These are phyloP conservation scores for Hirundichthys speculiger DNA, from an alignment of 2,113 vertebrate genomes.

Conservation along the genomic window DNA sequence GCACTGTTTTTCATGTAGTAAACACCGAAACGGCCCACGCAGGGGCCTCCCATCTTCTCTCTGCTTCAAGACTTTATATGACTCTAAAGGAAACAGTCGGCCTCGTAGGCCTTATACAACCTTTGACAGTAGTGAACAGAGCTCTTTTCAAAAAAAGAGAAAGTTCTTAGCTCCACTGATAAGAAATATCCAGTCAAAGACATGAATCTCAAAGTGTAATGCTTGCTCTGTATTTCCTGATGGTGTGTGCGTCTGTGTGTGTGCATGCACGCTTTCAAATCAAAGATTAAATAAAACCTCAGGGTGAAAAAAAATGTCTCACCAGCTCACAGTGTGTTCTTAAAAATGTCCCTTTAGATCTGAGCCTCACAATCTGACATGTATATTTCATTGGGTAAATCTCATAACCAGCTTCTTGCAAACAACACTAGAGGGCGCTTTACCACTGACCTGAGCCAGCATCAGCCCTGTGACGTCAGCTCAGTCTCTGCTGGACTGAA, in stretches of 20 bases:
- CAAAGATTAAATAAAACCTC: not conserved
- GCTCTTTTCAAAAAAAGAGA: not conserved
- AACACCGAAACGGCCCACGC: constrained; percentile 40
- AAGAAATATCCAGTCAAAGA: constrained; percentile 2
- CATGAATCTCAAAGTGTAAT: constrained; percentile 13
- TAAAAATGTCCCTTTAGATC: no score
- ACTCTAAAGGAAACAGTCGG: constrained; percentile 19
- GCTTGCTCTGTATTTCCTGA: constrained; percentile 3
- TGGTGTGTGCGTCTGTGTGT: no score
- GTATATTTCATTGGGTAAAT: not conserved
- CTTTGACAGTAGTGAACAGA: not conserved
- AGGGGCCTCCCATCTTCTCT: constrained; percentile 15
- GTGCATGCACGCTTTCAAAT: not conserved
- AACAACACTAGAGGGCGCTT: constrained; percentile 32
- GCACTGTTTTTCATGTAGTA: constrained; percentile 42
- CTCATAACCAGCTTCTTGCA: not conserved
- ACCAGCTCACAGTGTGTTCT: not conserved
- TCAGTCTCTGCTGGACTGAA: constrained; percentile 22
- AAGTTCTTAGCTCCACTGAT: constrained; percentile 9
- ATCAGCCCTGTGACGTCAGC: constrained; percentile 26
- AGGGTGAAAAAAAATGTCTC: not conserved
- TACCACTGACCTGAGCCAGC: constrained; percentile 11
- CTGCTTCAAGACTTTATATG: constrained; percentile 21
- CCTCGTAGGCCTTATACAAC: not conserved
- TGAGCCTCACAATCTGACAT: no score